These are phyloP conservation scores for Lepilemur septentrionalis DNA, from an alignment of 2,797 vertebrate species.

Conservation along the genomic window DNA sequence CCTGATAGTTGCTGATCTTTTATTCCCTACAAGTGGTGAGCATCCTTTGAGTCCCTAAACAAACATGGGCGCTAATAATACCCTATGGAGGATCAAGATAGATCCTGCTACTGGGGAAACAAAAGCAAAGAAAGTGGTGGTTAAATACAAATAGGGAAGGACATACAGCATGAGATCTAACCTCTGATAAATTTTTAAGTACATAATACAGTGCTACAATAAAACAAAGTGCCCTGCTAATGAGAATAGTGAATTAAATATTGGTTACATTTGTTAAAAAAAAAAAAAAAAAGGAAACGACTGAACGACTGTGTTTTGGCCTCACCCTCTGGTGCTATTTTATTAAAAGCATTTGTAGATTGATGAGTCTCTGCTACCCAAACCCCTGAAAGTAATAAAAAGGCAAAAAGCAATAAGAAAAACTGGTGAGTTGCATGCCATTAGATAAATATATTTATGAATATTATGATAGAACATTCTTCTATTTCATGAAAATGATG, in stretches of 20 bases:
- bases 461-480: background rate
- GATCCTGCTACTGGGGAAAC: background rate
- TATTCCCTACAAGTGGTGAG: background rate
- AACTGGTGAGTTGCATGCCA: background rate
- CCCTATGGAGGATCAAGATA: background rate
- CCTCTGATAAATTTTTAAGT: background rate
- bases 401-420: background rate
- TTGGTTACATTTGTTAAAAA: background rate
- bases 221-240: background rate
- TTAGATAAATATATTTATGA: conserved; percentile 9
- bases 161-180: background rate
- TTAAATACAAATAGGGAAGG: background rate
- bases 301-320: background rate
- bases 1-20: background rate
- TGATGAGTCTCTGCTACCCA: background rate
- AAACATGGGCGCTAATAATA: background rate
- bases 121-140: background rate
- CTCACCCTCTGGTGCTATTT: background rate
- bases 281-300: background rate
- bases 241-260: background rate
- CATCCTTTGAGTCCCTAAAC: background rate
- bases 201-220: background rate
- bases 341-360: background rate
- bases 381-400: background rate
- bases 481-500: background rate